Base-by-base conservation (phyloP, 2,888 invertebrate species). In the Coelinius sp. region DNA sequence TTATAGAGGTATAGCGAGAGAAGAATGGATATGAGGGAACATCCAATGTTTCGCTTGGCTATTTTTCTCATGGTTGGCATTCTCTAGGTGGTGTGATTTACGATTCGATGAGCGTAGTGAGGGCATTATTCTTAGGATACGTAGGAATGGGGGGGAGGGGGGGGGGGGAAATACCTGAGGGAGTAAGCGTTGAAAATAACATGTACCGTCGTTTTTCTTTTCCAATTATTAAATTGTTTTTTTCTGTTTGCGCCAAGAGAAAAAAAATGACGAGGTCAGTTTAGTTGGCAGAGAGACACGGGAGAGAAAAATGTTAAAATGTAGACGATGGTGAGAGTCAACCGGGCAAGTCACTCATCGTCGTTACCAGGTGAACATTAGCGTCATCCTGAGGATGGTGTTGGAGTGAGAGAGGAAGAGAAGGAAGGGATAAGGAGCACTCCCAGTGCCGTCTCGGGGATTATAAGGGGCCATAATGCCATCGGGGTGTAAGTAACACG, bases 341-440 rank as follows among this genome's bases (percentile, higher is more conserved):
- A 68, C 56, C 59, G 67, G 68, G 65, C 70, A 65, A 78, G 73
- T 76, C 75, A 74, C 77, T 78, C 76, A 67, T 79, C 72, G 78
- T 78, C 76, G 76, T 80, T 79, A 81, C 75, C 74, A 70, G 67
- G 73, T 63, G 78, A 78, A 75, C 79, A 79, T 82, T 80, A 81
- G 75, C 77, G 77, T 76, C 75, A 73, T 68, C 74, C 59, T 59
- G 31, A 35, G 31, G 53, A 10, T 53, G 59, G 59, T 35, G 27
- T 59, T 35, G 31, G 59, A 12, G 59, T 14, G 20, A 14, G 2
- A 56, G 27, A 14, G 31, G 31, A 6, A 2, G 35, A 22, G 62
- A 73, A 65, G 75, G 73, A 53, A 67, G 73, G 77, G 68, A 79
- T 79, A 82, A 80, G 79, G 74, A 74, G 68, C 68, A 73, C 75